Conservation (phyloP, 2,113 vertebrate genomes). For the Xiphophorus maculatus region DNA sequence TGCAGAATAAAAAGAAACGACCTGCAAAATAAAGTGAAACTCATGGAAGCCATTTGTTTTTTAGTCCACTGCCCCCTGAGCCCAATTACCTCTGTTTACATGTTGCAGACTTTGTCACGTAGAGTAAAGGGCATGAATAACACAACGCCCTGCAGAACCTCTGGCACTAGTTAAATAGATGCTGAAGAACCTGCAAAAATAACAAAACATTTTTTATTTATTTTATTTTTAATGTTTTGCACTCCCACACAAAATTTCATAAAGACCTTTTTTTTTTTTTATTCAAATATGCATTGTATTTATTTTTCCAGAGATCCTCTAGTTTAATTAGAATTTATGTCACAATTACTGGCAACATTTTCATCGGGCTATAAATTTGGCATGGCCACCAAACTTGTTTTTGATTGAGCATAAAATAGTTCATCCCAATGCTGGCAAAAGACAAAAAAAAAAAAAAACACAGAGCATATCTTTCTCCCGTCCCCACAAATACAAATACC, state of each 20-base stretch:
- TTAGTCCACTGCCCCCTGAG: conserved; percentile 57
- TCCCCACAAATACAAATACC: conserved; percentile 3
- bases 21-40: conserved; percentile 27
- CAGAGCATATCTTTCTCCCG: background rate
- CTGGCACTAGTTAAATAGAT: conserved; percentile 14
- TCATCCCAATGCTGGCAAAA: background rate
- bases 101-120: conserved; percentile 45
- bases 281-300: background rate
- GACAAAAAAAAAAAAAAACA: background rate
- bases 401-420: background rate
- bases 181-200: conserved; percentile 29
- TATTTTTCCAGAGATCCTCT: background rate
- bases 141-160: conserved; percentile 25
- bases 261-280: background rate
- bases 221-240: background rate
- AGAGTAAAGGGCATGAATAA: conserved; percentile 45
- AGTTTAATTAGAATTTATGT: background rate
- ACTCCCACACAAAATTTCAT: background rate
- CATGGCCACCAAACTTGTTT: background rate
- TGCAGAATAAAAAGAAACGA: background rate
- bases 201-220: conserved; percentile 3
- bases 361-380: background rate
- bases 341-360: background rate
- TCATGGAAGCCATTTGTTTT: conserved; percentile 34
- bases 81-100: conserved; percentile 73